Evolutionary conservation across 2,888 invertebrate species (phyloP), one percentile per base, ranked within the genome.

Genomic region (Agriotes lineatus): DNA sequence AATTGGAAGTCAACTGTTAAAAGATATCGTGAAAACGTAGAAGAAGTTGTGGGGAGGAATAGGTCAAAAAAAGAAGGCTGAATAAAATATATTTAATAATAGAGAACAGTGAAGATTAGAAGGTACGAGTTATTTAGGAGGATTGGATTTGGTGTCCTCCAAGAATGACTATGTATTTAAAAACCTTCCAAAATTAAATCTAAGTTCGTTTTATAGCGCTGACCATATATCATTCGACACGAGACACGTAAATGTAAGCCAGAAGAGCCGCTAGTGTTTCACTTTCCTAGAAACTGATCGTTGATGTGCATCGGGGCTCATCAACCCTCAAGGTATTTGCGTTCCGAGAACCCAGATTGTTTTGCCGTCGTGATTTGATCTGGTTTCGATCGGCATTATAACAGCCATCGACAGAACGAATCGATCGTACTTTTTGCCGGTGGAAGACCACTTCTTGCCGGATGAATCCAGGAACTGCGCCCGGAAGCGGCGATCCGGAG

Each of bases 291-390:
- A 52, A 52, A 52, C 25, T 62, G 62, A 54, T 52, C 50, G 64
- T 64, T 64, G 64, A 57, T 57, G 64, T 45, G 64, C 56, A 64
- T 45, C 64, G 64, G 44, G 56, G 64, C 64, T 56, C 64, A 57
- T 64, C 64, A 64, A 64, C 64, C 33, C 44, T 56, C 48, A 52
- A 64, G 56, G 48, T 48, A 48, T 48, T 48, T 22, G 18, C 22
- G 12, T 48, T 48, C 25, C 44, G 54, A 37, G 62, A 62, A 62
- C 37, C 61, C 52, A 44, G 44, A 19, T 12, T 20, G 20, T 48
- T 45, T 45, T 45, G 45, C 20, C 12, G 16, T 1, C n/a, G 48
- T 48, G 22, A 48, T 22, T 10, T 12, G 48, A 48, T 48, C 22
- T 48, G 48, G 48, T 48, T 14, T 48, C 10, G 20, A 48, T n/a